These are phyloP conservation scores for Lemur catta DNA, from an alignment of 2,797 vertebrate genomes.

Conservation along the genomic window DNA sequence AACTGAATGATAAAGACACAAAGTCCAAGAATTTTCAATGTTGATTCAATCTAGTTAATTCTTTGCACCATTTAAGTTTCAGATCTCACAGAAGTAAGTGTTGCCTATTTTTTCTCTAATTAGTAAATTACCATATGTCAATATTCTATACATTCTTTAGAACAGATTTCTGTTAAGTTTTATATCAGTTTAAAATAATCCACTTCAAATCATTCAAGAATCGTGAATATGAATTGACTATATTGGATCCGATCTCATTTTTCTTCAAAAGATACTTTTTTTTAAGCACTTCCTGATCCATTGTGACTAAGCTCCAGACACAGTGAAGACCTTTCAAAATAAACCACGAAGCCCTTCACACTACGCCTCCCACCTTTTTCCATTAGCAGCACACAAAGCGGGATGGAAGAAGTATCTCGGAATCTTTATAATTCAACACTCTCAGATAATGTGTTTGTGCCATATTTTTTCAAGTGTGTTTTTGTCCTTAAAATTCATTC, in stretches of 20 bases:
- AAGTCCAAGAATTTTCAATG: not conserved
- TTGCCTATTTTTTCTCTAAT: constrained; percentile 49
- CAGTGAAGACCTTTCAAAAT: not conserved
- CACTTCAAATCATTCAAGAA: constrained; percentile 1
- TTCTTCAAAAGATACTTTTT: constrained; percentile 41
- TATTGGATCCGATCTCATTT: not conserved
- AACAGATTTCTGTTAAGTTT: constrained; percentile 62
- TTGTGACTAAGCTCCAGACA: not conserved
- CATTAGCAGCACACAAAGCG: constrained; percentile 57
- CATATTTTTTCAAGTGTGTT: constrained; percentile 72
- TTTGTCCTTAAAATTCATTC: constrained; percentile 78
- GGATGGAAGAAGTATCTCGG: constrained; percentile 65
- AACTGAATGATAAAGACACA: not conserved
- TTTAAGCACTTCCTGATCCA: not conserved
- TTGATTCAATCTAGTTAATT: not conserved
- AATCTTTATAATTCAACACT: constrained; percentile 74
- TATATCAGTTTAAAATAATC: constrained; percentile 58
- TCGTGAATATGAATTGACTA: constrained; percentile 36
- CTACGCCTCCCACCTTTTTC: constrained; percentile 39
- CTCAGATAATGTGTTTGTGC: constrained; percentile 74
- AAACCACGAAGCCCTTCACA: not conserved
- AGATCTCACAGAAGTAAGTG: not conserved
- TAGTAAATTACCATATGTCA: constrained; percentile 59
- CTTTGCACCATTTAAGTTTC: not conserved
- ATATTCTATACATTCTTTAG: constrained; percentile 45